Evolutionary conservation across 1,140 invertebrate genomes (phyloP).

Genomic region (Bombus ignitus): DNA sequence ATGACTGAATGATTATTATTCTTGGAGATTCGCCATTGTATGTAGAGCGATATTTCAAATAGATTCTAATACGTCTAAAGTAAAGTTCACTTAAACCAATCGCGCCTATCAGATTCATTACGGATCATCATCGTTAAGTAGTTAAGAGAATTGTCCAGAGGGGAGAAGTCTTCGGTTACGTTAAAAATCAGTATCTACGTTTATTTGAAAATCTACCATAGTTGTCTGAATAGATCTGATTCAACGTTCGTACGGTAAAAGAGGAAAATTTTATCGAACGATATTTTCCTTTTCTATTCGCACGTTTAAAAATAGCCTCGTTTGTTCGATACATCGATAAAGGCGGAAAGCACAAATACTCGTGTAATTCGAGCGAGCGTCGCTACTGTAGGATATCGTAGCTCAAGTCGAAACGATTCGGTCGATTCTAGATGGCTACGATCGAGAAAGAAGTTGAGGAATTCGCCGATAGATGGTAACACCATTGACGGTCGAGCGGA

Average conservation of each 20-base stretch:
- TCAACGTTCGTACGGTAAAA: neutral
- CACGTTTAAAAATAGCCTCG: neutral
- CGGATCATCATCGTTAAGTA: slow-evolving; percentile 21
- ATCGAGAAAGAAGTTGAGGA: neutral
- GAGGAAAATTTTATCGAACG: neutral
- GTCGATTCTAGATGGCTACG: neutral
- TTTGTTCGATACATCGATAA: neutral
- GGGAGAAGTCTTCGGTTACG: neutral
- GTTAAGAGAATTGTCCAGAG: slow-evolving; percentile 1
- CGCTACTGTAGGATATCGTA: neutral
- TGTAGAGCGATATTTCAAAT: neutral
- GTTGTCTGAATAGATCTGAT: too few relatives aligned
- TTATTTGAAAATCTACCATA: neutral
- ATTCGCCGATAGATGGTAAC: slow-evolving; percentile 58
- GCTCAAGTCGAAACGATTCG: rapidly evolving
- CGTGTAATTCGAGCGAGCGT: neutral
- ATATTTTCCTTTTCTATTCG: neutral
- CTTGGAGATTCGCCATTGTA: too few relatives aligned
- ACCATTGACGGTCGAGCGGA: neutral
- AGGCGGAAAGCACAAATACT: too few relatives aligned
- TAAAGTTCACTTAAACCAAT: slow-evolving; percentile 48
- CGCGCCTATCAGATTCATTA: slow-evolving; percentile 50
- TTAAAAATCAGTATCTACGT: neutral
- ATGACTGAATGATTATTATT: too few relatives aligned
- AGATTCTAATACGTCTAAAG: slow-evolving; percentile 18